A percentile compares a stretch with the other conserved stretches of the same genome.
Conservation (phyloP, 2,888 invertebrate genomes). For the Rotaria magnacalcarata region DNA sequence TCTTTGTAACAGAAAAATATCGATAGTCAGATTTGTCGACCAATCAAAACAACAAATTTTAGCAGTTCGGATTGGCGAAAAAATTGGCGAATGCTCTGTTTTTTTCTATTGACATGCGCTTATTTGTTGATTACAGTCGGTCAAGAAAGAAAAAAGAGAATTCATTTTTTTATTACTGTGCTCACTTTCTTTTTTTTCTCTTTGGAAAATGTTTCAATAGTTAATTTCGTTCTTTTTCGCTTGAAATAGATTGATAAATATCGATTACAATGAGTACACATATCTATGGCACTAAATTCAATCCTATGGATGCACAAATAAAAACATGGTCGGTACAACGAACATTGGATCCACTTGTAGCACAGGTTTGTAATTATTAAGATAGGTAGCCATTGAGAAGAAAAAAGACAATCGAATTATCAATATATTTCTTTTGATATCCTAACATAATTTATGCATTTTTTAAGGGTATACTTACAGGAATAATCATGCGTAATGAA, state of each 20-base stretch:
- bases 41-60: background rate
- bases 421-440: background rate
- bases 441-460: background rate
- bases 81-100: background rate
- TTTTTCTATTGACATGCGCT: constrained; percentile 21
- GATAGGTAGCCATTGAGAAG: too few relatives aligned
- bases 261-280: background rate
- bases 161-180: background rate
- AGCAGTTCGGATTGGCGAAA: background rate
- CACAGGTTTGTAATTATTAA: background rate
- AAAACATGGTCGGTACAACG: constrained; percentile 33
- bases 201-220: too few relatives aligned
- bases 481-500: background rate
- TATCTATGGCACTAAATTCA: background rate
- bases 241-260: background rate
- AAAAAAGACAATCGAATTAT: too few relatives aligned
- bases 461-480: background rate
- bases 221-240: too few relatives aligned
- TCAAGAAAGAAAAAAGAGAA: background rate
- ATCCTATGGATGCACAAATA: constrained; percentile 13
- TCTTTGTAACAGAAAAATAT: background rate
- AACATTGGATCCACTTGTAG: constrained; percentile 27
- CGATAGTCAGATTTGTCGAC: background rate
- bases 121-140: background rate
- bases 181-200: background rate